These are phyloP conservation scores for Gymnodraco acuticeps DNA, from an alignment of 2,797 vertebrate genomes.

Conservation along the genomic window DNA sequence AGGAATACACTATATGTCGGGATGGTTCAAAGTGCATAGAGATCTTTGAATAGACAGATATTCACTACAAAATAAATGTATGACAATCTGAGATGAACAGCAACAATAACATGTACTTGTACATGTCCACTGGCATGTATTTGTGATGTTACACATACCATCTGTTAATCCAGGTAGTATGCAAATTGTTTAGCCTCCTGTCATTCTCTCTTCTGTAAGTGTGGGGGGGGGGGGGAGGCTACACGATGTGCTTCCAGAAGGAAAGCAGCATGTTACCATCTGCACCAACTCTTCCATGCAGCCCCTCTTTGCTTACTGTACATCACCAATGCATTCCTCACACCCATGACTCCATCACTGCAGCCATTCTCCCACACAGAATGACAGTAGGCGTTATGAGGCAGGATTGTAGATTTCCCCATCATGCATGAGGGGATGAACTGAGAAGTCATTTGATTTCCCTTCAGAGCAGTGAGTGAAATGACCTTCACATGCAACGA, in stretches of 20 bases:
- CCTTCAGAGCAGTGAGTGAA: background rate
- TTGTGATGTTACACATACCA: background rate
- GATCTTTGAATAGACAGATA: too few relatives aligned
- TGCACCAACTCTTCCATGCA: too few relatives aligned
- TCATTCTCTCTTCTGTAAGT: background rate
- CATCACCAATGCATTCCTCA: background rate
- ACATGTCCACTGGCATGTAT: background rate
- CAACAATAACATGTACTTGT: background rate
- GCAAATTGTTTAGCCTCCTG: conserved; percentile 12
- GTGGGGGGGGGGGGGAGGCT: conserved; percentile 17
- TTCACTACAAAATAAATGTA: too few relatives aligned
- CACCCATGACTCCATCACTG: background rate
- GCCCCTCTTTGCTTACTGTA: background rate
- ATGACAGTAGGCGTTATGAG: conserved; percentile 21
- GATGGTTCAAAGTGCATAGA: background rate
- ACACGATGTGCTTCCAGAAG: conserved; percentile 36
- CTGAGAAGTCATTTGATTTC: background rate
- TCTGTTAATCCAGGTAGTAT: conserved; percentile 13
- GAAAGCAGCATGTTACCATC: conserved; percentile 32
- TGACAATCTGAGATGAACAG: background rate
- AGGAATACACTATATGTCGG: background rate
- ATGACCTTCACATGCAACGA: background rate
- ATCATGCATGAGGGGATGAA: background rate
- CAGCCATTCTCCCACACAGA: background rate
- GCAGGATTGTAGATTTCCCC: background rate